These are phyloP conservation scores for Ascidia mentula DNA, from an alignment of 23 tunicate species.

Conservation along the genomic window DNA sequence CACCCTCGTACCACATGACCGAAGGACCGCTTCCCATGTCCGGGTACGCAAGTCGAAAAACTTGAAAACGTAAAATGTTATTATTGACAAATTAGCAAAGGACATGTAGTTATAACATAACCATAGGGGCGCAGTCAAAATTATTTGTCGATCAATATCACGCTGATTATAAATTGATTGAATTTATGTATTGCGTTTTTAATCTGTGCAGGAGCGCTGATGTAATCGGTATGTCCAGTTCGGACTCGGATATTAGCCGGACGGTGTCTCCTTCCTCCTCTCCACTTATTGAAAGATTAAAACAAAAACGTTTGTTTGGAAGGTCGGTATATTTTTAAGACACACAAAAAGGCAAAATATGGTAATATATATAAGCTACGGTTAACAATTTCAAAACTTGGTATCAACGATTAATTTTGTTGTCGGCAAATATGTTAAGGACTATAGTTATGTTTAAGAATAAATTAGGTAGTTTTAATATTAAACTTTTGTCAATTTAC, in stretches of 20 bases:
- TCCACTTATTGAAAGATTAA: conserved; percentile 27
- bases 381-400: too few relatives aligned
- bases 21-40: conserved; percentile 33
- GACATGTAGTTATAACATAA: too few relatives aligned
- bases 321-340: too few relatives aligned
- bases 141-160: not conserved
- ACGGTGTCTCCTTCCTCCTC: conserved; percentile 40
- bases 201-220: not conserved
- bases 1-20: conserved; percentile 29
- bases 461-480: too few relatives aligned
- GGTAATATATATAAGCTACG: too few relatives aligned
- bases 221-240: conserved; percentile 18
- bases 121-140: not conserved
- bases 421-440: too few relatives aligned
- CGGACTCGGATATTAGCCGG: conserved; percentile 51
- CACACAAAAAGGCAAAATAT: too few relatives aligned
- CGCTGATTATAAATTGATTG: not conserved
- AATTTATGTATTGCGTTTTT: not conserved
- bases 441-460: too few relatives aligned
- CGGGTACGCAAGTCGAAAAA: not conserved
- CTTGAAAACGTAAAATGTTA: not conserved
- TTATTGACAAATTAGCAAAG: too few relatives aligned
- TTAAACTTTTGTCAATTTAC: too few relatives aligned
- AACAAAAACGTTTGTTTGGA: conserved; percentile 32
- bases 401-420: too few relatives aligned